phyloP scores from a whole-genome alignment of 1,140 invertebrate species.

The Pachypeltis micranthus region DNA sequence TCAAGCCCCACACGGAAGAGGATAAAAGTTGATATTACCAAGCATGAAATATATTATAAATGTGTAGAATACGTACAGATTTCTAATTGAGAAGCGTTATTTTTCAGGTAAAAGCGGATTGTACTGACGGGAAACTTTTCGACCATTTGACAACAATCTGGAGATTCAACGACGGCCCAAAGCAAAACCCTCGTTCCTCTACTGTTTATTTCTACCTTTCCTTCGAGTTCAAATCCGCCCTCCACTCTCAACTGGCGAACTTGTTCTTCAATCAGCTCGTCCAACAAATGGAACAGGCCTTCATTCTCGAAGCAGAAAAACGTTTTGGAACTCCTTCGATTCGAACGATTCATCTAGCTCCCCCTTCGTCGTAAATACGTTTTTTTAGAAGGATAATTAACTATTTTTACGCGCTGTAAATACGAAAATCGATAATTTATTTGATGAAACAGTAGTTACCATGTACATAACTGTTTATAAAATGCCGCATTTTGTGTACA shows the following conservation, averaged over 20 bases:
- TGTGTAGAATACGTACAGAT: too few relatives aligned
- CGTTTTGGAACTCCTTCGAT: constrained; percentile 66
- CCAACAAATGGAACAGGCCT: constrained; percentile 87
- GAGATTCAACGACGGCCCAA: constrained; percentile 81
- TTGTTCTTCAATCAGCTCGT: constrained; percentile 95
- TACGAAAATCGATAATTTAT: too few relatives aligned
- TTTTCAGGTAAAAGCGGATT: constrained; percentile 52
- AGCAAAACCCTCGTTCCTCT: constrained; percentile 68
- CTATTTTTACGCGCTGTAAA: too few relatives aligned
- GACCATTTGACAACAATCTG: constrained; percentile 82
- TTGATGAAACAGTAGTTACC: too few relatives aligned
- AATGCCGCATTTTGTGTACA: too few relatives aligned
- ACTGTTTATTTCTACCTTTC: constrained; percentile 79
- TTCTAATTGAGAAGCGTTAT: too few relatives aligned
- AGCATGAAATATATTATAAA: too few relatives aligned
- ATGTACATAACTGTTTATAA: too few relatives aligned
- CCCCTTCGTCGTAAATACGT: background rate
- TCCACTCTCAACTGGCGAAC: constrained; percentile 80
- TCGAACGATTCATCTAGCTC: constrained; percentile 31
- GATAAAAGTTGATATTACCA: too few relatives aligned
- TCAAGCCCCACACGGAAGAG: too few relatives aligned
- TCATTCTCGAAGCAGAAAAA: constrained; percentile 66
- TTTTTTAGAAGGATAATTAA: too few relatives aligned
- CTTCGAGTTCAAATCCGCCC: constrained; percentile 75
- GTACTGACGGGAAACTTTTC: constrained; percentile 80